Evolutionary conservation across 1,140 invertebrate species (phyloP).

Genomic region (Zaprionus inermis): DNA sequence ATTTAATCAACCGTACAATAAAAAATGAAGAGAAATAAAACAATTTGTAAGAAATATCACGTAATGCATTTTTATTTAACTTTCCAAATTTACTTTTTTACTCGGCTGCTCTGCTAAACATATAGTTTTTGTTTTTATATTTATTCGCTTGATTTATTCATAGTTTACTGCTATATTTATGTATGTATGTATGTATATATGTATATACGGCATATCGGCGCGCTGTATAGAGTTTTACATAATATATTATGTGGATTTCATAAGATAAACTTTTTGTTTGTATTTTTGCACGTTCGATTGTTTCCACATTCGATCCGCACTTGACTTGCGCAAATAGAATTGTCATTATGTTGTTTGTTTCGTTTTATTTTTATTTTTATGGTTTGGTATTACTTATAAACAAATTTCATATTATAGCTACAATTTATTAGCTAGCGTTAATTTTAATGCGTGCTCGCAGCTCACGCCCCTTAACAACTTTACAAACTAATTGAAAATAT

Average conservation of each 20-base stretch:
- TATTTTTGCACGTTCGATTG: conserved; percentile 38
- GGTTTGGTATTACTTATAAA: conserved; percentile 81
- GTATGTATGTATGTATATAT: conserved; percentile 5
- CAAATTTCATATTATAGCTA: conserved; percentile 82
- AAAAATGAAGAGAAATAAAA: conserved; percentile 38
- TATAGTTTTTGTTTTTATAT: conserved; percentile 40
- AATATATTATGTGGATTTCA: conserved; percentile 51
- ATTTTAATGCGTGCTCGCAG: conserved; percentile 56
- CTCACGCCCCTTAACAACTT: conserved; percentile 55
- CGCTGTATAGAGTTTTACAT: conserved; percentile 57
- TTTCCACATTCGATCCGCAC: conserved; percentile 33
- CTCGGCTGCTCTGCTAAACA: conserved; percentile 43
- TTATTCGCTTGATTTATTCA: conserved; percentile 30
- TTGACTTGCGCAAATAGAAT: conserved; percentile 66
- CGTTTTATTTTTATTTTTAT: conserved; percentile 50
- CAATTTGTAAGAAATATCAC: conserved; percentile 79
- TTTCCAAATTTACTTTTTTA: conserved; percentile 56
- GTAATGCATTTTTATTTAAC: conserved; percentile 78
- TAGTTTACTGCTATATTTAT: conserved; percentile 30
- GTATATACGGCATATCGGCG: conserved; percentile 25
- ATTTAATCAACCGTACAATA: not conserved
- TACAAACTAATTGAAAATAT: conserved; percentile 48
- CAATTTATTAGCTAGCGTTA: conserved; percentile 80
- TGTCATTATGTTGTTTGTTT: conserved; percentile 25
- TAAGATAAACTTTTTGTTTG: conserved; percentile 47